phyloP scores from a whole-genome alignment of 2,113 vertebrate species.

The Otocyon megalotis region DNA sequence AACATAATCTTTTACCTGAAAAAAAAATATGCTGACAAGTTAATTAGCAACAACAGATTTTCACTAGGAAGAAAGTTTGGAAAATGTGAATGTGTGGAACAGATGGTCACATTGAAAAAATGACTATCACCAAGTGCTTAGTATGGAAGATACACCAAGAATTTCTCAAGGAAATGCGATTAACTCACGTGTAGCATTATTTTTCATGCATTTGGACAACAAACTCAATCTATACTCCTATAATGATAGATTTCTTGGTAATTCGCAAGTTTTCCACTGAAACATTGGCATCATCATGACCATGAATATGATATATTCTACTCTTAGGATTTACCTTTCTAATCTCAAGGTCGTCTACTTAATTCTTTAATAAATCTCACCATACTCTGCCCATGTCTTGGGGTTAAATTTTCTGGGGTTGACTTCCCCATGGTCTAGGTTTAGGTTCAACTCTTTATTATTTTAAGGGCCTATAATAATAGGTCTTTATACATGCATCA shows the following conservation, averaged over 20 bases:
- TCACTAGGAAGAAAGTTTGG: background rate
- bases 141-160: background rate
- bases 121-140: background rate
- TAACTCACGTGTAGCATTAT: background rate
- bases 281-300: background rate
- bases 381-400: background rate
- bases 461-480: background rate
- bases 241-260: background rate
- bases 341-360: conserved; percentile 10
- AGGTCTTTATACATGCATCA: background rate
- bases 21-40: background rate
- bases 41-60: background rate
- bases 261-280: background rate
- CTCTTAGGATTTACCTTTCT: background rate
- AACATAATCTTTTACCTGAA: background rate
- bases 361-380: background rate
- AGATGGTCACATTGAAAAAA: background rate
- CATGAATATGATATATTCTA: background rate
- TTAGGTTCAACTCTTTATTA: conserved; percentile 1
- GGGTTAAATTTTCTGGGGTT: background rate
- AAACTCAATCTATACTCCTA: background rate
- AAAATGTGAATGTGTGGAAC: background rate
- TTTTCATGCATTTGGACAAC: background rate
- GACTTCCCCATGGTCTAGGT: background rate
- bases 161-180: conserved; percentile 11